A percentile compares a stretch with the other conserved stretches of the same genome.
Evolutionary conservation across 2,888 invertebrate genomes (phyloP).

Genomic region (Hemistola chrysoprasaria): DNA sequence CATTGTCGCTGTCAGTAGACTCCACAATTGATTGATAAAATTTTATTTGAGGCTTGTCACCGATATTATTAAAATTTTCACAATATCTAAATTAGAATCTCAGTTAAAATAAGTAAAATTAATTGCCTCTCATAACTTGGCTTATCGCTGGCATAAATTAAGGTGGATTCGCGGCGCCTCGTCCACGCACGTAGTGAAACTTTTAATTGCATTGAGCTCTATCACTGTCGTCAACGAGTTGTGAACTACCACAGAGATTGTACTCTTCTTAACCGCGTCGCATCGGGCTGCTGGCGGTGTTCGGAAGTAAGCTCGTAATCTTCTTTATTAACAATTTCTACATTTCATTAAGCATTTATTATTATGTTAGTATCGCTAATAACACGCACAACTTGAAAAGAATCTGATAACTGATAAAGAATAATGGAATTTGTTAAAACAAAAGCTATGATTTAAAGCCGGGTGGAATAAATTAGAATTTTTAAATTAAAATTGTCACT

Average conservation of each 20-base stretch:
- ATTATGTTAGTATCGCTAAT: conserved; percentile 8
- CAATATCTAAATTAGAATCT: conserved; percentile 53
- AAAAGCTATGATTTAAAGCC: conserved; percentile 17
- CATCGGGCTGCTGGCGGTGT: too few species aligned
- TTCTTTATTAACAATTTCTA: conserved; percentile 27
- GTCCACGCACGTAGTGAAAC: conserved; percentile 80
- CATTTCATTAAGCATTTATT: conserved; percentile 1
- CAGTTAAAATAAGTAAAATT: conserved; percentile 74
- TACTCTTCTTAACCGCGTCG: conserved; percentile 39
- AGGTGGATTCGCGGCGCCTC: conserved; percentile 69
- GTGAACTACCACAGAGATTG: conserved; percentile 60
- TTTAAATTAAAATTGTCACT: conserved; percentile 65
- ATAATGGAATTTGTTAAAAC: conserved; percentile 17
- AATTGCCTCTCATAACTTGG: conserved; percentile 76
- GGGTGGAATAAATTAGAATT: conserved; percentile 48
- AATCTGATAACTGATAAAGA: conserved; percentile 8
- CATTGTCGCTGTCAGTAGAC: conserved; percentile 7
- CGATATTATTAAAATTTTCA: neutral
- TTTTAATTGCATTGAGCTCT: conserved; percentile 81
- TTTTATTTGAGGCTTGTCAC: neutral
- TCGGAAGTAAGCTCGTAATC: conserved; percentile 29
- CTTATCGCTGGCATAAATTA: conserved; percentile 78
- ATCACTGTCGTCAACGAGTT: conserved; percentile 76
- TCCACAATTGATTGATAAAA: conserved; percentile 16
- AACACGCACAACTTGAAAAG: conserved; percentile 2